Evolutionary conservation across 2,888 invertebrate genomes (phyloP).

Genomic region (Scaptodrosophila latifasciaeformis): DNA sequence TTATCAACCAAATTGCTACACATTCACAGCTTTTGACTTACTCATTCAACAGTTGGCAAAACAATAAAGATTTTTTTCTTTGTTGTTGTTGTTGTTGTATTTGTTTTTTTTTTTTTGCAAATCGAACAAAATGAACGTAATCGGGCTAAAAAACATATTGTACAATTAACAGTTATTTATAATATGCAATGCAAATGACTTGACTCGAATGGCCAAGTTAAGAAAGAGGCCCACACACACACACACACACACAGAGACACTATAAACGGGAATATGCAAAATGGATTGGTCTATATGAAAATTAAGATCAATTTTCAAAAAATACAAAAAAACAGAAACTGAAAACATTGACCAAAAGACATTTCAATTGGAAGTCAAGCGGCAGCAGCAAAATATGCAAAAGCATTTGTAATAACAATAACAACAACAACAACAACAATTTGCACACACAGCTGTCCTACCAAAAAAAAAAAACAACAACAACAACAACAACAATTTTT

Average conservation of each 20-base stretch:
- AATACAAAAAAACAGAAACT: slow-evolving; percentile 26
- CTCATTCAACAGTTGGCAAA: no score
- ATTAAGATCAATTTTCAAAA: slow-evolving; percentile 54
- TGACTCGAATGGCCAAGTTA: slow-evolving; percentile 1
- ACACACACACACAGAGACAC: background rate
- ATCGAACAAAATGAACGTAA: no score
- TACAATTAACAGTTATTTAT: slow-evolving; percentile 58
- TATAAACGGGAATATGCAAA: slow-evolving; percentile 32
- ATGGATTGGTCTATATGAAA: slow-evolving; percentile 35
- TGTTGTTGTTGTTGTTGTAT: background rate
- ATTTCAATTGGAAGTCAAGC: slow-evolving; percentile 57
- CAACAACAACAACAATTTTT: no score
- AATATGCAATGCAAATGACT: slow-evolving; percentile 26
- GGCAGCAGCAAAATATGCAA: slow-evolving; percentile 22
- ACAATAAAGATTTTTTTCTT: no score
- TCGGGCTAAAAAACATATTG: background rate
- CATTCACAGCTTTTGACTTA: no score
- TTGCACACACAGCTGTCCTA: background rate
- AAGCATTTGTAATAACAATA: slow-evolving; percentile 18
- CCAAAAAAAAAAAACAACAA: no score
- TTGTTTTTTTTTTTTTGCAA: background rate
- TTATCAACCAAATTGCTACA: no score
- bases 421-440: slow-evolving; percentile 13
- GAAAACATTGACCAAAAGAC: slow-evolving; percentile 41
- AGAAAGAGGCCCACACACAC: background rate